A percentile compares a stretch with the other conserved stretches of the same genome.
phyloP scores from a whole-genome alignment of 2,113 vertebrate species.

The Lanius collurio region DNA sequence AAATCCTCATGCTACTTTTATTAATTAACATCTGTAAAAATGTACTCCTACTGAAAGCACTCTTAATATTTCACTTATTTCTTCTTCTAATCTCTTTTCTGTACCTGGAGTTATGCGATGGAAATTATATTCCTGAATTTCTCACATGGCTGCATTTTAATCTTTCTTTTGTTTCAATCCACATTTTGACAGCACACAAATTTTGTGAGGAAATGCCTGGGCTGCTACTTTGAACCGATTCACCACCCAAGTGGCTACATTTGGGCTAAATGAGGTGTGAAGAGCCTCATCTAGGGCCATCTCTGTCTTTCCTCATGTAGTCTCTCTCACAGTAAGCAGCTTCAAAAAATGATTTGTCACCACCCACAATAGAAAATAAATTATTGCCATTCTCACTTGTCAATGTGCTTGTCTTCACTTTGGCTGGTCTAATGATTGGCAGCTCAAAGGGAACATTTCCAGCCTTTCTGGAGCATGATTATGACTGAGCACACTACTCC shows the following conservation, averaged over 20 bases:
- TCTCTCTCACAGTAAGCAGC: conserved; percentile 75
- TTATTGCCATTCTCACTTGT: conserved; percentile 91
- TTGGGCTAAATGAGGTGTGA: conserved; percentile 98
- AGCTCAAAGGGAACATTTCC: conserved; percentile 79
- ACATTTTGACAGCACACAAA: conserved; percentile 82
- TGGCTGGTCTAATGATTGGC: conserved; percentile 74
- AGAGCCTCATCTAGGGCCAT: conserved; percentile 88
- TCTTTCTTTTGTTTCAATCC: conserved; percentile 66
- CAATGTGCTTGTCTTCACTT: conserved; percentile 86
- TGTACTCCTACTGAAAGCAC: not conserved
- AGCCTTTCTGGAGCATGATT: conserved; percentile 73
- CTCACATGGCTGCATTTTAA: conserved; percentile 54
- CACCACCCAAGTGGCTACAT: conserved; percentile 95
- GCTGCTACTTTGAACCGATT: conserved; percentile 83
- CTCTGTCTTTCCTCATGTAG: conserved; percentile 74
- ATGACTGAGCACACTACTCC: conserved; percentile 64
- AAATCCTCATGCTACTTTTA: conserved; percentile 47
- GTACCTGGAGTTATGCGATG: conserved; percentile 3
- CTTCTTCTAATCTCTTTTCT: conserved; percentile 19
- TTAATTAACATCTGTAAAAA: conserved; percentile 66
- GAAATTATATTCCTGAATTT: conserved; percentile 54
- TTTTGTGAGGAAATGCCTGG: conserved; percentile 84
- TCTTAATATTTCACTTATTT: conserved; percentile 35
- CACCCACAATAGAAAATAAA: conserved; percentile 95
- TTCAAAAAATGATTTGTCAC: conserved; percentile 89